phyloP scores from a whole-genome alignment of 2,797 vertebrate species.

The Apogon talboti region DNA sequence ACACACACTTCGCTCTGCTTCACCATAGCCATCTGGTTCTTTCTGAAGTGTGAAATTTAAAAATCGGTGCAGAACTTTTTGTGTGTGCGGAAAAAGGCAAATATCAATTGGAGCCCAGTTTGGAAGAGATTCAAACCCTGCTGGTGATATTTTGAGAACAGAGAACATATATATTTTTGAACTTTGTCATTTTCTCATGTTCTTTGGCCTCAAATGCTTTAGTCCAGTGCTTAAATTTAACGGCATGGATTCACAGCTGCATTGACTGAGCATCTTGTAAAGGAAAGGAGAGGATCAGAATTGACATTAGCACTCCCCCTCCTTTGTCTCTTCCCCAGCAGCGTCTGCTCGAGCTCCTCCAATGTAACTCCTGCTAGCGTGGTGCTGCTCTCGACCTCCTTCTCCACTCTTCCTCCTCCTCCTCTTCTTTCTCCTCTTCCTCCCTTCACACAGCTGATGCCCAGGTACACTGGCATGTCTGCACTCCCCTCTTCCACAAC shows the following conservation, averaged over 20 bases:
- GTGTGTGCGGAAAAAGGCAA: background rate
- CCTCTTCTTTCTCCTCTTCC: slow-evolving; percentile 79
- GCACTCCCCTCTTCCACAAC: slow-evolving; percentile 36
- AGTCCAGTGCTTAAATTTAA: background rate
- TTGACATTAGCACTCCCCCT: slow-evolving; percentile 50
- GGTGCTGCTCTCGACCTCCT: slow-evolving; percentile 85
- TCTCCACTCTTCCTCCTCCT: slow-evolving; percentile 84
- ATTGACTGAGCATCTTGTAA: slow-evolving; percentile 39
- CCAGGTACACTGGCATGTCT: slow-evolving; percentile 83
- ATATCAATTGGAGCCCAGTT: slow-evolving; percentile 4
- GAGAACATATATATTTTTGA: background rate
- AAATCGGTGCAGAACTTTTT: slow-evolving; percentile 19
- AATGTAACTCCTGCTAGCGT: slow-evolving; percentile 82
- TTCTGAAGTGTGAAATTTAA: slow-evolving; percentile 40
- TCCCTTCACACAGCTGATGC: slow-evolving; percentile 81
- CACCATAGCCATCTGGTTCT: slow-evolving; percentile 50
- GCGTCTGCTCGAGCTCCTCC: slow-evolving; percentile 79
- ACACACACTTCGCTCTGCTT: slow-evolving; percentile 17
- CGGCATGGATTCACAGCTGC: slow-evolving; percentile 30
- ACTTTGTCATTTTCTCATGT: slow-evolving; percentile 3
- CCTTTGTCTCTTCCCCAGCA: slow-evolving; percentile 73
- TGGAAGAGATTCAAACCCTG: background rate
- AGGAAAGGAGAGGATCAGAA: slow-evolving; percentile 39
- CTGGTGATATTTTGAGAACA: slow-evolving; percentile 15
- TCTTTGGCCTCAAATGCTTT: slow-evolving; percentile 1